phyloP scores from a whole-genome alignment of 2,888 invertebrate species.

The Erannis defoliaria region DNA sequence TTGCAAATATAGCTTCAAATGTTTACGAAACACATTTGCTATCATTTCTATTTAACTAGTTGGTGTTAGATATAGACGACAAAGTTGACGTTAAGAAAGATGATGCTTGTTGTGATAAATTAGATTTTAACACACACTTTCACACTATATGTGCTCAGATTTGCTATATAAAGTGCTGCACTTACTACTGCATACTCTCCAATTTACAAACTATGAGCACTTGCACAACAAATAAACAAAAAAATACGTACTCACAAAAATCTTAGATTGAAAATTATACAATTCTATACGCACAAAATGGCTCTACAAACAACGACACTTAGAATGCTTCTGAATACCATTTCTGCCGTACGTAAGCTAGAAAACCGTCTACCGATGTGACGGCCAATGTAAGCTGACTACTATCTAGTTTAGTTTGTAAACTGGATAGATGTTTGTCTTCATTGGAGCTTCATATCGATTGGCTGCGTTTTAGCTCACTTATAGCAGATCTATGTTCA shows the following conservation, averaged over 20 bases:
- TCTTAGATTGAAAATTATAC: slow-evolving; percentile 19
- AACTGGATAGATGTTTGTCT: too few species aligned
- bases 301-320: slow-evolving; percentile 67
- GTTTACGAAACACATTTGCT: slow-evolving; percentile 63
- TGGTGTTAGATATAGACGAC: slow-evolving; percentile 65
- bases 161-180: slow-evolving; percentile 36
- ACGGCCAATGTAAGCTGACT: too few species aligned
- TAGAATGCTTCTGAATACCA: slow-evolving; percentile 67
- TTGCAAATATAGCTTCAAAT: slow-evolving; percentile 69
- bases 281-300: slow-evolving; percentile 74
- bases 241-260: slow-evolving; percentile 21
- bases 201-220: slow-evolving; percentile 33
- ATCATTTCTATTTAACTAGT: slow-evolving; percentile 55
- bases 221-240: slow-evolving; percentile 19
- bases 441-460: too few species aligned
- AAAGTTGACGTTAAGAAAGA: slow-evolving; percentile 51
- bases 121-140: slow-evolving; percentile 22
- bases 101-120: slow-evolving; percentile 60
- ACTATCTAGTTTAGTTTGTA: too few species aligned
- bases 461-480: too few species aligned
- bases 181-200: background rate
- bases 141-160: slow-evolving; percentile 26
- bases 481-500: too few species aligned
- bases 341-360: too few species aligned
- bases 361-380: too few species aligned